Evolutionary conservation across 1,140 invertebrate genomes (phyloP).

Genomic region (Mamestra configurata): DNA sequence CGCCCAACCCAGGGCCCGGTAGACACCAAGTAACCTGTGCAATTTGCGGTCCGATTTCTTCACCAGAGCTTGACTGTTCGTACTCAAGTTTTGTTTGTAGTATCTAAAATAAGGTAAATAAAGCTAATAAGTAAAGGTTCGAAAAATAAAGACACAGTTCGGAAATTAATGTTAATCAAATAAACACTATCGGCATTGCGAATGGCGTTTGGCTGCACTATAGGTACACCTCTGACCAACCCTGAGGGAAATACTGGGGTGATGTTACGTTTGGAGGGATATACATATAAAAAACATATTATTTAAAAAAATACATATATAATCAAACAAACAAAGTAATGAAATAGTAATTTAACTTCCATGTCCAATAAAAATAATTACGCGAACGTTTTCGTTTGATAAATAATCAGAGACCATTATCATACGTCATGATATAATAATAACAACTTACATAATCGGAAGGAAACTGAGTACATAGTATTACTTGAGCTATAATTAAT

Average conservation of each 20-base stretch:
- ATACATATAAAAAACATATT: too few species aligned
- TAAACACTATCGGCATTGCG: too few species aligned
- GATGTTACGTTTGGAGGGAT: too few species aligned
- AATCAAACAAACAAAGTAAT: too few species aligned
- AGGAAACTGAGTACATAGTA: background rate
- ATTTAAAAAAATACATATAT: too few species aligned
- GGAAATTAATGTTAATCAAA: too few species aligned
- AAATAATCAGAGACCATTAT: background rate
- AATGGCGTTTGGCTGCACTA: too few species aligned
- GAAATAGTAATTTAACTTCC: background rate
- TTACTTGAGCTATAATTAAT: background rate
- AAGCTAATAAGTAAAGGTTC: too few species aligned
- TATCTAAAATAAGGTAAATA: slow-evolving; percentile 85
- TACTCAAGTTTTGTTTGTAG: slow-evolving; percentile 93
- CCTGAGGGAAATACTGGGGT: too few species aligned
- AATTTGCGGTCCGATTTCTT: slow-evolving; percentile 90
- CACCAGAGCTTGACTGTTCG: slow-evolving; percentile 88
- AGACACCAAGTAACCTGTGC: slow-evolving; percentile 92
- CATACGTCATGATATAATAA: background rate
- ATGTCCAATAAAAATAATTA: background rate
- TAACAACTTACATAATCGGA: background rate
- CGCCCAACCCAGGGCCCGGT: slow-evolving; percentile 95
- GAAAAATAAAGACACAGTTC: too few species aligned
- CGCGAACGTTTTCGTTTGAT: background rate
- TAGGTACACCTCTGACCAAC: too few species aligned